Conservation (phyloP, 2,888 invertebrate genomes). For the Dyspetes luteomarginatus region DNA sequence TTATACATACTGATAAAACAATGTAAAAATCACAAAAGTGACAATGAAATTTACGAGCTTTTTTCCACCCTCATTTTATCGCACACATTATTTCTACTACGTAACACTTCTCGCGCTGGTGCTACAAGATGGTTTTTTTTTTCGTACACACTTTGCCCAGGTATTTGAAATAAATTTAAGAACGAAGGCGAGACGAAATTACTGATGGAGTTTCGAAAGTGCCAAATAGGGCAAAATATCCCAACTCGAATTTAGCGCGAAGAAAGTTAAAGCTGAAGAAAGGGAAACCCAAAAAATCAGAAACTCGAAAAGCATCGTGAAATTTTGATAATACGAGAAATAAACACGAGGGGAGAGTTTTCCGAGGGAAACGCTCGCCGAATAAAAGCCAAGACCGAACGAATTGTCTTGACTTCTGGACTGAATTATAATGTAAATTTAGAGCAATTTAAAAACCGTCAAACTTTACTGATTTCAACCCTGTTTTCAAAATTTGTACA, state of each 20-base stretch:
- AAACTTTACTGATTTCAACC: too few species aligned
- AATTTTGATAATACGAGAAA: neutral
- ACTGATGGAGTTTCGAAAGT: neutral
- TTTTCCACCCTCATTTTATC: neutral
- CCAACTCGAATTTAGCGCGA: neutral
- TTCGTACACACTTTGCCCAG: neutral
- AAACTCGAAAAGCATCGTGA: neutral
- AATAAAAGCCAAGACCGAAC: too few species aligned
- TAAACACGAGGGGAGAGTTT: neutral
- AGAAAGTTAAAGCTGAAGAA: neutral
- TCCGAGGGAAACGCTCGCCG: too few species aligned
- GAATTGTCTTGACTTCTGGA: too few species aligned
- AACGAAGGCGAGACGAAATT: neutral
- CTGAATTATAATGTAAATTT: too few species aligned
- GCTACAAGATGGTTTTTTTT: neutral
- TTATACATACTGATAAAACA: neutral
- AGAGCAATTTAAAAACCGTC: too few species aligned
- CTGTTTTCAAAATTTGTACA: too few species aligned
- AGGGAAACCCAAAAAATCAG: neutral
- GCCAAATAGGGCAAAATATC: neutral
- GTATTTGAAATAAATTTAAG: neutral
- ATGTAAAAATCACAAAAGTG: neutral
- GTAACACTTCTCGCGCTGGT: neutral
- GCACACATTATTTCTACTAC: neutral
- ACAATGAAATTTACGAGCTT: neutral